phyloP scores from a whole-genome alignment of 2,797 vertebrate species.

The Lagocephalus sceleratus region DNA sequence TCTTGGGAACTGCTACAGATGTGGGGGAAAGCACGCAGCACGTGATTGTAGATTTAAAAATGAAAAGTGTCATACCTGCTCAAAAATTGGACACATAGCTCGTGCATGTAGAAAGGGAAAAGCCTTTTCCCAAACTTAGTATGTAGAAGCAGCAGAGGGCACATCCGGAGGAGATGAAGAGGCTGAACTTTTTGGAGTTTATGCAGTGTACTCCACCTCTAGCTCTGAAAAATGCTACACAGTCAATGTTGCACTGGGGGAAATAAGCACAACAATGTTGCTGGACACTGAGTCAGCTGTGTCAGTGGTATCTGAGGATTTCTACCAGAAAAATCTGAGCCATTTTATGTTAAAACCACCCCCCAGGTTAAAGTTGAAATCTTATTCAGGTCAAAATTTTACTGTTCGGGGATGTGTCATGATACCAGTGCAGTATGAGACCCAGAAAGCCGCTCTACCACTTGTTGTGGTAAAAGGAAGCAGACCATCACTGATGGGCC shows the following conservation, averaged over 20 bases:
- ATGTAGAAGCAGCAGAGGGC: not conserved
- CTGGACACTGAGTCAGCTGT: not conserved
- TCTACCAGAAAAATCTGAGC: not conserved
- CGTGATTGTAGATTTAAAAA: slow-evolving; percentile 23
- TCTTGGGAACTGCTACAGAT: not conserved
- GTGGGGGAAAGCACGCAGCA: not conserved
- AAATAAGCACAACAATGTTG: not conserved
- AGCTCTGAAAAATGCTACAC: not conserved
- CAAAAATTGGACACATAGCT: slow-evolving; percentile 16
- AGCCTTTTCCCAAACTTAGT: not conserved
- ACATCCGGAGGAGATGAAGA: not conserved
- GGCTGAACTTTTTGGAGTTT: not conserved
- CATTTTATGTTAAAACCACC: not conserved
- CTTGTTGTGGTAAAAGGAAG: not conserved
- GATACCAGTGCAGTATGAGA: slow-evolving; percentile 1
- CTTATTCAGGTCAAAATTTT: not conserved
- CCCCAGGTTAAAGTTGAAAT: slow-evolving; percentile 5
- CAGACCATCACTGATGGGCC: not conserved
- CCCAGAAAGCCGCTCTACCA: not conserved
- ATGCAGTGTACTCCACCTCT: not conserved
- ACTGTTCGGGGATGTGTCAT: not conserved
- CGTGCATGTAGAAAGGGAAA: slow-evolving; percentile 5
- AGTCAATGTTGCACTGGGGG: not conserved
- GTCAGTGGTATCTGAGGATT: not conserved
- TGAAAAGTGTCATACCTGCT: slow-evolving; percentile 21